These are phyloP conservation scores for Dione juno DNA, from an alignment of 2,888 invertebrate genomes.

Conservation along the genomic window DNA sequence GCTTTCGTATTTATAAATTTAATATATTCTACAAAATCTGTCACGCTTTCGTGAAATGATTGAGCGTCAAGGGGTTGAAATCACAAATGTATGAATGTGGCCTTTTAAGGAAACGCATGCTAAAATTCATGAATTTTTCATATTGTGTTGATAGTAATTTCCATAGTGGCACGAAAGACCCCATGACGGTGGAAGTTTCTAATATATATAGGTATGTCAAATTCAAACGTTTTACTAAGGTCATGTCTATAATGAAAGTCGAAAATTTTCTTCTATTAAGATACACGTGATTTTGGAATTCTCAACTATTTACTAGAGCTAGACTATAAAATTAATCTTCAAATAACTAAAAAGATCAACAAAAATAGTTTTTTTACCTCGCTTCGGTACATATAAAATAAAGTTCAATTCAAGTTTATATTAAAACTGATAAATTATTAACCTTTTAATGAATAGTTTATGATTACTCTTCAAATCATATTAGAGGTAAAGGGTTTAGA, in stretches of 20 bases:
- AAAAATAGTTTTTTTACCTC: no score
- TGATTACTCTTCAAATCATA: background rate
- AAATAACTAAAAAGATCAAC: no score
- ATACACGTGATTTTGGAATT: no score
- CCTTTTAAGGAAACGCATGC: conserved; percentile 46
- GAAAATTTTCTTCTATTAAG: no score
- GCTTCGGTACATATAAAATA: no score
- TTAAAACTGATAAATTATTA: background rate
- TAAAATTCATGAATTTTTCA: conserved; percentile 50
- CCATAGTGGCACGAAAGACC: conserved; percentile 39
- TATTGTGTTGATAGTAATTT: conserved; percentile 46
- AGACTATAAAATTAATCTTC: no score
- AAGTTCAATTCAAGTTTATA: no score
- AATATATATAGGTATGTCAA: background rate
- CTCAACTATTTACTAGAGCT: no score
- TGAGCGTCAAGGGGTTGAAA: conserved; percentile 31
- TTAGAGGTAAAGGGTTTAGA: conserved; percentile 7
- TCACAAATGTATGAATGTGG: conserved; percentile 41
- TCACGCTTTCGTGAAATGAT: conserved; percentile 33
- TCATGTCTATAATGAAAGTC: no score
- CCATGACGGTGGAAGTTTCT: background rate
- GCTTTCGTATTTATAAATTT: no score
- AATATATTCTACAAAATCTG: conserved; percentile 8
- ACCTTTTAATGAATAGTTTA: background rate
- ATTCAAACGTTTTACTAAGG: no score